A percentile compares a stretch with the other conserved stretches of the same genome.
phyloP scores from a whole-genome alignment of 1,140 invertebrate genomes.

The Drosophila ananassae region DNA sequence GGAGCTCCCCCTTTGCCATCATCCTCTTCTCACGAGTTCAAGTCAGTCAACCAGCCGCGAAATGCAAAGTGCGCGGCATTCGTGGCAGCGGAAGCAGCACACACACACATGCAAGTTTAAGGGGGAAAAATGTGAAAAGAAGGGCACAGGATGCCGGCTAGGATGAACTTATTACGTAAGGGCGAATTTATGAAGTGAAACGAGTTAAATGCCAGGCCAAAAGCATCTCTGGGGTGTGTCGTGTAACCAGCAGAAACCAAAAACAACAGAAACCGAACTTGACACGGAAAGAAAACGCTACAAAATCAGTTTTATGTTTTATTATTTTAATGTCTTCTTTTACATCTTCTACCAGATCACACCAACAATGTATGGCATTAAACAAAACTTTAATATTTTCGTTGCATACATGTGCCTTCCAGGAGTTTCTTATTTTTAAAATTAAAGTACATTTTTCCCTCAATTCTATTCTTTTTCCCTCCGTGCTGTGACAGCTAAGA shows the following conservation, averaged over 20 bases:
- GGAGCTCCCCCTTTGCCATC: not conserved
- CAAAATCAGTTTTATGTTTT: not conserved
- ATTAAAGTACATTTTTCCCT: not conserved
- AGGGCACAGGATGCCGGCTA: slow-evolving; percentile 30
- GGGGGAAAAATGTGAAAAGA: slow-evolving; percentile 4
- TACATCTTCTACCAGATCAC: not conserved
- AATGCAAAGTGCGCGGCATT: slow-evolving; percentile 70
- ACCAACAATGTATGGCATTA: not conserved
- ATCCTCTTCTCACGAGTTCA: slow-evolving; percentile 17
- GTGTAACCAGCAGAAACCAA: slow-evolving; percentile 30
- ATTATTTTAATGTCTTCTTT: not conserved
- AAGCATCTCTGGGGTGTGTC: slow-evolving; percentile 32
- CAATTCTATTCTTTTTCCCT: slow-evolving; percentile 1
- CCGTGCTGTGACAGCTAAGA: slow-evolving; percentile 46
- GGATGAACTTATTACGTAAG: slow-evolving; percentile 78
- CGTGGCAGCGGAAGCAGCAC: slow-evolving; percentile 56
- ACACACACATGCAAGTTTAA: slow-evolving; percentile 47
- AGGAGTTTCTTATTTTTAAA: too few species aligned
- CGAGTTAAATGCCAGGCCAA: slow-evolving; percentile 80
- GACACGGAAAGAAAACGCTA: not conserved
- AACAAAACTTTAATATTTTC: not conserved
- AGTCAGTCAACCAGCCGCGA: slow-evolving; percentile 75
- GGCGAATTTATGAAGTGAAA: slow-evolving; percentile 82
- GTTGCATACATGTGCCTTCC: too few species aligned
- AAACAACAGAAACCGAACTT: slow-evolving; percentile 10